Evolutionary conservation across 2,888 invertebrate genomes (phyloP).

Genomic region (Aphidius colemani): DNA sequence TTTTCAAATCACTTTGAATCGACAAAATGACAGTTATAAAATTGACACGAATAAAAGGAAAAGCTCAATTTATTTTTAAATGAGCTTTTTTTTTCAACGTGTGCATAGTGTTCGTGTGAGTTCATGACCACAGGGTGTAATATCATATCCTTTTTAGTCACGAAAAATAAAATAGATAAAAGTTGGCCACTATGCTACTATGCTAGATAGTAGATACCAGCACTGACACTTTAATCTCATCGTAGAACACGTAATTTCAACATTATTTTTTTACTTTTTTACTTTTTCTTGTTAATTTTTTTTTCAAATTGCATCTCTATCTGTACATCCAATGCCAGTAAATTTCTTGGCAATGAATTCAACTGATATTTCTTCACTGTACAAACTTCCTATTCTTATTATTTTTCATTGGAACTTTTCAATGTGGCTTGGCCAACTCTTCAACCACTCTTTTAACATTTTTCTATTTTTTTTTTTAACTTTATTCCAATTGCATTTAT

Average conservation of each 20-base stretch:
- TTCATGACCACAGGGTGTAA: too few species aligned
- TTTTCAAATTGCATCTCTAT: slow-evolving; percentile 18
- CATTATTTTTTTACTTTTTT: neutral
- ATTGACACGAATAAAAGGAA: too few species aligned
- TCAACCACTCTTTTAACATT: slow-evolving; percentile 11
- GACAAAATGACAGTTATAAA: too few species aligned
- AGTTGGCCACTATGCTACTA: slow-evolving; percentile 5
- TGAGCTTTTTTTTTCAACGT: too few species aligned
- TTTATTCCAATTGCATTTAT: neutral
- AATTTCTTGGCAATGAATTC: slow-evolving; percentile 10
- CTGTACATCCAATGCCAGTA: neutral
- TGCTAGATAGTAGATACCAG: slow-evolving; percentile 4
- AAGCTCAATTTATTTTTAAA: too few species aligned
- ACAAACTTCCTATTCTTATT: too few species aligned
- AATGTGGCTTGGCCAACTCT: slow-evolving; percentile 20
- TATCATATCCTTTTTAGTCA: slow-evolving; percentile 26
- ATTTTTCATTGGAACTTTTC: slow-evolving; percentile 22
- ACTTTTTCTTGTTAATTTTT: slow-evolving; percentile 20
- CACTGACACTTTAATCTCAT: slow-evolving; percentile 39
- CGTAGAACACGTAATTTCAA: slow-evolving; percentile 33
- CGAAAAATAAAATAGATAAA: slow-evolving; percentile 39
- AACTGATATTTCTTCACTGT: slow-evolving; percentile 3
- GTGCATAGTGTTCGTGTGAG: too few species aligned
- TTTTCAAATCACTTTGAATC: too few species aligned
- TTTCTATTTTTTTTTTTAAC: slow-evolving; percentile 16